Conservation (phyloP, 2,797 vertebrate genomes). For the Ciconia nigra region DNA sequence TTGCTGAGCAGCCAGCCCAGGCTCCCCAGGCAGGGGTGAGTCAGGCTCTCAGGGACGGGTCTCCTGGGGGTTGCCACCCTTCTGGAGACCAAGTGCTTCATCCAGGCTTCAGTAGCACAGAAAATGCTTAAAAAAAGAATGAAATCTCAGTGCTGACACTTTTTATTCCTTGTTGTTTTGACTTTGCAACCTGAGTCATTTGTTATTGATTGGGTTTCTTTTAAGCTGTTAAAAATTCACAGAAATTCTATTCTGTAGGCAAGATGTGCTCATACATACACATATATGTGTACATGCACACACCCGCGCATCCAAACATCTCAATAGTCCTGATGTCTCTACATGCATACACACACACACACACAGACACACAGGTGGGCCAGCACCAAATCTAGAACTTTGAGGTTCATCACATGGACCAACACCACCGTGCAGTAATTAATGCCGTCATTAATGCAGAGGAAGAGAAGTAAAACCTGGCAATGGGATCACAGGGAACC, state of each 20-base stretch:
- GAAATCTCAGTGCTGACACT: not conserved
- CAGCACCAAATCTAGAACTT: not conserved
- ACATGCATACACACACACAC: too few relatives aligned
- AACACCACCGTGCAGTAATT: not conserved
- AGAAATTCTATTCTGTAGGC: not conserved
- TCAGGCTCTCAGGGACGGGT: fast-evolving
- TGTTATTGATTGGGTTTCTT: not conserved
- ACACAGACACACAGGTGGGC: fast-evolving
- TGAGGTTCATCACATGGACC: not conserved
- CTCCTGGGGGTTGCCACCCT: not conserved
- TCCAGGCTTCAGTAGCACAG: not conserved
- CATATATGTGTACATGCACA: fast-evolving
- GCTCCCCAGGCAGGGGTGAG: not conserved
- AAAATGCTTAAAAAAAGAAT: not conserved
- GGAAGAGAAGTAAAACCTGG: not conserved
- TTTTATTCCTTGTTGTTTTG: not conserved
- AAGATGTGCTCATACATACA: fast-evolving
- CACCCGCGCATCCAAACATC: too few relatives aligned
- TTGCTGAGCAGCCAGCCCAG: not conserved
- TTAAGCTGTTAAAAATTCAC: not conserved
- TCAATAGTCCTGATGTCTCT: not conserved
- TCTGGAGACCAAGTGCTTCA: not conserved
- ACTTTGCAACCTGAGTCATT: fast-evolving
- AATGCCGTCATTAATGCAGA: not conserved
- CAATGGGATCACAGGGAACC: fast-evolving